phyloP scores from a whole-genome alignment of 2,888 invertebrate genomes.

The Dusona sp. region DNA sequence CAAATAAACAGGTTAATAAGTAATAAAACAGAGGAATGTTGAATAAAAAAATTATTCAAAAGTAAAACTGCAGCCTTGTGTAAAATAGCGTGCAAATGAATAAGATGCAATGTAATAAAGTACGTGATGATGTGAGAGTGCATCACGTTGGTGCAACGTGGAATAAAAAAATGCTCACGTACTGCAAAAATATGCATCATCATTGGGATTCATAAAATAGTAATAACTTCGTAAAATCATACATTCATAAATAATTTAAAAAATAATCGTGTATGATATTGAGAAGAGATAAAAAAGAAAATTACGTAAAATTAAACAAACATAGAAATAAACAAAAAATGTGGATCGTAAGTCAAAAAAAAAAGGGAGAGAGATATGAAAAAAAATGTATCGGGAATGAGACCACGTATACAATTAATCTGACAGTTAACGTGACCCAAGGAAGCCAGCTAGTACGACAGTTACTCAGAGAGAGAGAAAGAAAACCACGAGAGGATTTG shows the following conservation, averaged over 20 bases:
- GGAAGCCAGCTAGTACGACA: slow-evolving; percentile 76
- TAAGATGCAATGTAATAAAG: neutral
- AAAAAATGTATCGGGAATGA: slow-evolving; percentile 52
- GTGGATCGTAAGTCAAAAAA: neutral
- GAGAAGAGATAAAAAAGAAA: neutral
- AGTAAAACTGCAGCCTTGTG: neutral
- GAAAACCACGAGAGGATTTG: slow-evolving; percentile 74
- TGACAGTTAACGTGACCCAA: slow-evolving; percentile 80
- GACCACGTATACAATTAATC: slow-evolving; percentile 77
- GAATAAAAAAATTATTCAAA: neutral
- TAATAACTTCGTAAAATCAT: neutral
- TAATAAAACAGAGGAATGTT: neutral
- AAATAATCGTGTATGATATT: neutral
- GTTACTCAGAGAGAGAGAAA: slow-evolving; percentile 9
- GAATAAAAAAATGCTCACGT: neutral
- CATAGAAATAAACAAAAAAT: neutral
- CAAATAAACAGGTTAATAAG: neutral
- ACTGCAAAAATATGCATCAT: slow-evolving; percentile 8
- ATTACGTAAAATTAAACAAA: neutral
- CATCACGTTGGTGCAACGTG: neutral
- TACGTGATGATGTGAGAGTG: slow-evolving; percentile 1
- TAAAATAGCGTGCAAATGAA: neutral
- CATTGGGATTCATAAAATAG: slow-evolving; percentile 6
- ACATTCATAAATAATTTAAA: neutral
- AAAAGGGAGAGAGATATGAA: neutral